A percentile compares a stretch with the other conserved stretches of the same genome.
These are phyloP conservation scores for Selene dorsalis DNA, from an alignment of 2,797 vertebrate genomes.

Conservation along the genomic window DNA sequence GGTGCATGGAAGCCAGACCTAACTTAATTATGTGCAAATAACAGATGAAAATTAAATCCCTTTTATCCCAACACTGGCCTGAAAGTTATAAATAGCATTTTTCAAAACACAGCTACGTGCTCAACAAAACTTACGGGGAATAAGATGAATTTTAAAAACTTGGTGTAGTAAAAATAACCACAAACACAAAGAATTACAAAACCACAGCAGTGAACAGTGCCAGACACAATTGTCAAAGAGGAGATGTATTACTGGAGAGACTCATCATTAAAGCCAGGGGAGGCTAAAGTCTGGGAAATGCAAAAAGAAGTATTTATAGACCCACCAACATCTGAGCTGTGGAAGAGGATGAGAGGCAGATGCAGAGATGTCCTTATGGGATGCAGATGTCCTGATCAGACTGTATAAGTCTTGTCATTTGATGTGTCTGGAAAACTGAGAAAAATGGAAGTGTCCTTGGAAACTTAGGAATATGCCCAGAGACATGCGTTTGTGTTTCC, in stretches of 20 bases:
- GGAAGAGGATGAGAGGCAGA: constrained; percentile 14
- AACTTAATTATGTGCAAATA: too few species aligned
- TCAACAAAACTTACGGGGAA: neutral
- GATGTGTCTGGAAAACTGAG: too few species aligned
- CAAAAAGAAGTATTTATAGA: constrained; percentile 40
- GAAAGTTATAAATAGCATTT: constrained; percentile 3
- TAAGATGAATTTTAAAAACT: neutral
- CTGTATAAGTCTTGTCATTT: too few species aligned
- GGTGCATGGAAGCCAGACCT: neutral
- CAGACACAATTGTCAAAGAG: neutral
- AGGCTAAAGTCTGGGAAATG: neutral
- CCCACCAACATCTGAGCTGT: neutral
- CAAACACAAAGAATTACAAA: neutral
- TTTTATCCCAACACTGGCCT: neutral
- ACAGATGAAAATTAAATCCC: neutral
- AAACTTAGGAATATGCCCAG: neutral
- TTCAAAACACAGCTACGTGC: constrained; percentile 8
- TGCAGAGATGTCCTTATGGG: neutral
- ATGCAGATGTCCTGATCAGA: neutral
- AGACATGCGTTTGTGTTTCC: neutral
- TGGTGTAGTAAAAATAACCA: neutral
- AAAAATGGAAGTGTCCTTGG: neutral
- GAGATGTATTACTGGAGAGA: neutral
- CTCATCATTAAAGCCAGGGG: neutral
- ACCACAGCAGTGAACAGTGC: neutral